Evolutionary conservation across 2,113 vertebrate species (phyloP).

Genomic region (Otus sunia): DNA sequence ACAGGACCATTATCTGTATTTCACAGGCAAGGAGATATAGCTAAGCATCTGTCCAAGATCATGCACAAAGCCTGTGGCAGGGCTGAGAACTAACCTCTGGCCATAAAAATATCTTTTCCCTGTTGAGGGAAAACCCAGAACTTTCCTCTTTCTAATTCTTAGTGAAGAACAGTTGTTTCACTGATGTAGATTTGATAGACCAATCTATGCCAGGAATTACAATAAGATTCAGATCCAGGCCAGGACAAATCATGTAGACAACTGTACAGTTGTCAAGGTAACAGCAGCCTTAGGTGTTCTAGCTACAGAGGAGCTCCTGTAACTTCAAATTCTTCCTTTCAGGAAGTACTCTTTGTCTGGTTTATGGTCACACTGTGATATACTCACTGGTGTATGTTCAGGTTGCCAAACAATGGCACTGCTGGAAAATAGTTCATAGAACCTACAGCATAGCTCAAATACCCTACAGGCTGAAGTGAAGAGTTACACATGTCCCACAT

Average conservation of each 20-base stretch:
- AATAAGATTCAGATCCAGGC: not conserved
- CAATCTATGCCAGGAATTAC: not conserved
- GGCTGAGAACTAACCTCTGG: not conserved
- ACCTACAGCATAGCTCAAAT: not conserved
- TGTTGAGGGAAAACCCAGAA: not conserved
- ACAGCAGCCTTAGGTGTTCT: not conserved
- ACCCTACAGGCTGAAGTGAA: not conserved
- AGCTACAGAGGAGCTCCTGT: not conserved
- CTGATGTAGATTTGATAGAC: not conserved
- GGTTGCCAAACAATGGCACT: not conserved
- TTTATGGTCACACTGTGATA: not conserved
- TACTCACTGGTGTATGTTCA: not conserved
- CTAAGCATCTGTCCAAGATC: not conserved
- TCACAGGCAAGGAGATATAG: not conserved
- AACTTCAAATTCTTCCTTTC: not conserved
- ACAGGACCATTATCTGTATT: not conserved
- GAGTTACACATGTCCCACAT: not conserved
- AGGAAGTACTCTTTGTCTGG: not conserved
- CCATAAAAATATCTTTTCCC: not conserved
- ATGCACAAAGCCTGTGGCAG: not conserved
- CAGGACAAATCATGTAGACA: not conserved
- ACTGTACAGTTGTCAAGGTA: not conserved
- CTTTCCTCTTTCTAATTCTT: not conserved
- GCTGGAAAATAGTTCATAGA: not conserved
- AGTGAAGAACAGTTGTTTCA: not conserved